Base-by-base conservation (phyloP, 1,140 invertebrate genomes). In the Plutomurus gul region DNA sequence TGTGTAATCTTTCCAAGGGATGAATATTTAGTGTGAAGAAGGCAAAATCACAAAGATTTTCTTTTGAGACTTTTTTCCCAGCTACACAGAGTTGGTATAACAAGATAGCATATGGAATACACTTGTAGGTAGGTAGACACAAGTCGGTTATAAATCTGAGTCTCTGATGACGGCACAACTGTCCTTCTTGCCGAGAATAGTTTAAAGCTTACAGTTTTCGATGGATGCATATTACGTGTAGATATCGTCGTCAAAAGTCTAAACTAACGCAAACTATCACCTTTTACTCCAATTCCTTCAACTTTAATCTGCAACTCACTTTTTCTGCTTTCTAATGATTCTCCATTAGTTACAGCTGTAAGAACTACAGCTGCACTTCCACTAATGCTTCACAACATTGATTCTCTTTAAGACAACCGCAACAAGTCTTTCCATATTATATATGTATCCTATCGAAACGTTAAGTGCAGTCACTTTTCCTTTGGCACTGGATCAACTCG, bases 231-330 rank as follows among this genome's bases (percentile, higher is more conserved):
- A n/a, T n/a, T n/a, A n/a, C n/a, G n/a, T n/a, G n/a, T n/a, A n/a
- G n/a, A n/a, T n/a, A n/a, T n/a, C n/a, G 47, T 49, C 47, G 3
- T 4, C n/a, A 6, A 18, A 51, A 51, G 47, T 22, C 18, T 51
- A 51, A 51, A 51, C 47, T 51, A 22, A 18, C 25, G 47, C 47
- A 51, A 18, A 22, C 11, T 25, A 22, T 51, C 20, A 22, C 47
- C 47, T n/a, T 43, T n/a, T 65, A 65, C 56, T 65, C n/a, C 36
- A 47, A 47, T 18, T 47, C 16, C 30, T 65, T 65, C 56, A 65
- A 36, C 30, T 13, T 27, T n/a, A 65, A 36, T 65, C 11, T 27
- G 27, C 56, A 65, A 60, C 10, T 65, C 56, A 65, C 18, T 43
- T 43, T 43, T 43, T 43, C 39, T 43, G 11, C 11, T 65, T 33